These are phyloP conservation scores for Ceratina australensis DNA, from an alignment of 1,140 invertebrate genomes.

Conservation along the genomic window DNA sequence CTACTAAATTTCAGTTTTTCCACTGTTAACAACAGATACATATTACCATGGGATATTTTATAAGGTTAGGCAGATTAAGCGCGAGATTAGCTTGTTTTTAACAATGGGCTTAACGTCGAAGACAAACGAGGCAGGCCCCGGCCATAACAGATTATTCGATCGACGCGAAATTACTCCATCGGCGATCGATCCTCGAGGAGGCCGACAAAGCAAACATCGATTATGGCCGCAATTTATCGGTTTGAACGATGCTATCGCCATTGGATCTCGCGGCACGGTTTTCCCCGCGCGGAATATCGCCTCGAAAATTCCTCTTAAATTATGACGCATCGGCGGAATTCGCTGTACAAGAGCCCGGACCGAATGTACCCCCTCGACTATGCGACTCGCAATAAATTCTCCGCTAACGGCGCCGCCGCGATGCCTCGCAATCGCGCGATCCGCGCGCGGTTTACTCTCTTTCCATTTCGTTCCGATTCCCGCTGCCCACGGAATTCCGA, in stretches of 20 bases:
- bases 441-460: background rate
- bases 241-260: constrained; percentile 10
- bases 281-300: constrained; percentile 10
- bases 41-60: too few species aligned
- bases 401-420: constrained; percentile 6
- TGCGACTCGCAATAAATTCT: constrained; percentile 46
- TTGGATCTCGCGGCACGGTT: constrained; percentile 14
- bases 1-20: too few species aligned
- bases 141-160: background rate
- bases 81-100: too few species aligned
- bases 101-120: too few species aligned
- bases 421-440: constrained; percentile 28
- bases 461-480: background rate
- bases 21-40: too few species aligned
- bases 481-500: background rate
- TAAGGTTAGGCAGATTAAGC: too few species aligned
- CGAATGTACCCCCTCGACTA: background rate
- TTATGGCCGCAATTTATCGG: constrained; percentile 25
- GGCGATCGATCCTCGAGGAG: background rate
- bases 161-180: constrained; percentile 3
- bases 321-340: constrained; percentile 50
- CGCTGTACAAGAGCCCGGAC: constrained; percentile 33
- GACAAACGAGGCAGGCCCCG: background rate
- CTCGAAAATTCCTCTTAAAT: constrained; percentile 56
- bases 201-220: constrained; percentile 22